phyloP scores from a whole-genome alignment of 2,113 vertebrate species.

The Pedionomus torquatus region DNA sequence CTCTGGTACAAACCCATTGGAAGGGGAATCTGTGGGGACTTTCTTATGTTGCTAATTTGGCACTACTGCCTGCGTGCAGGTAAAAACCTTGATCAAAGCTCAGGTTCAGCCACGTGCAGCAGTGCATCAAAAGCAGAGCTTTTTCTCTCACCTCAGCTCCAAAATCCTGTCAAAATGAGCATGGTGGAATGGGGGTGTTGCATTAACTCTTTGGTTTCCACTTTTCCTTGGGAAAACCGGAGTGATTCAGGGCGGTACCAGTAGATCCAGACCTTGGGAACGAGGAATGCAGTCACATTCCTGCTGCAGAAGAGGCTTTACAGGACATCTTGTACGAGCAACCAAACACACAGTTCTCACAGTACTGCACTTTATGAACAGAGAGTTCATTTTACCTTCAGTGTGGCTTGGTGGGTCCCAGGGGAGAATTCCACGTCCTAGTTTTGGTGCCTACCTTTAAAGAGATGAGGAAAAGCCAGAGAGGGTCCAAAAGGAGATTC shows the following conservation, averaged over 20 bases:
- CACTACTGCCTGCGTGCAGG: background rate
- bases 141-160: background rate
- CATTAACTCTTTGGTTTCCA: background rate
- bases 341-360: background rate
- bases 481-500: background rate
- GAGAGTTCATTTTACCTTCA: background rate
- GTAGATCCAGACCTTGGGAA: background rate
- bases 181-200: background rate
- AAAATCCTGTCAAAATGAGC: background rate
- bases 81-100: background rate
- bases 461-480: background rate
- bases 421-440: background rate
- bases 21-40: background rate
- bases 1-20: rapidly evolving
- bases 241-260: background rate
- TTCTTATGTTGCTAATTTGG: background rate
- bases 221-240: background rate
- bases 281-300: background rate
- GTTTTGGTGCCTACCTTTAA: background rate
- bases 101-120: rapidly evolving
- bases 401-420: background rate
- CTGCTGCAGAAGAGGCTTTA: background rate
- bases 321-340: background rate
- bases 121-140: background rate
- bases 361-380: background rate